Evolutionary conservation across 2,888 invertebrate species (phyloP), one percentile per base, ranked within the genome.

Genomic region (Drosophila formosana): DNA sequence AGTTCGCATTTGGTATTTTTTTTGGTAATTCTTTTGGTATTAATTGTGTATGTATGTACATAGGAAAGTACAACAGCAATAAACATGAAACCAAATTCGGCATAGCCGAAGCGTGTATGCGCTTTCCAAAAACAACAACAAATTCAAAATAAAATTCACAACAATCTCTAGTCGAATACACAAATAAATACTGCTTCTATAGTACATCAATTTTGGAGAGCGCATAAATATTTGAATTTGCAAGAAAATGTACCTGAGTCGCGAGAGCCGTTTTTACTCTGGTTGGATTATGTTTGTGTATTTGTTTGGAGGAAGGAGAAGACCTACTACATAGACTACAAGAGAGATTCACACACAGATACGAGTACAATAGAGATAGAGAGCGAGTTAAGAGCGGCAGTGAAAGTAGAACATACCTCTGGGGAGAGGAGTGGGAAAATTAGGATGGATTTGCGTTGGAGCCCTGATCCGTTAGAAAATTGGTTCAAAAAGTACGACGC

Each of bases 161-260:
- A 18, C 18, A 37, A n/a, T 2, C n/a, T 37, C 4, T 7, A n/a
- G 7, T n/a, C 5, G n/a, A 37, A 11, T 4, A 1, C 0, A 0
- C n/a, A n/a, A 37, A 37, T 37, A 11, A 37, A 37, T 37, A 6
- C 41, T 32, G 32, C 2, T 7, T 30, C 2, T 30, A 6, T 6
- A 23, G n/a, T 34, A 4, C 25, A 30, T 25, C 39, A 18, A 34
- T n/a, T 57, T 66, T 71, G 63, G 64, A 57, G 61, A 51, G 28
- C 52, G 63, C 66, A 75, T 75, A 43, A 45, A 61, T 61, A 61
- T 41, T 56, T 18, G 18, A 57, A 49, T 56, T 49, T 49, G 23
- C 8, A 56, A 56, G 53, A 57, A 63, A 70, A 75, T 75, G 75
- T 75, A 71, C 70, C 75, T 75, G 74, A 64, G 25, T 39, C 66